Conservation (phyloP, 2,797 vertebrate species). For the Chaetophractus vellerosus region DNA sequence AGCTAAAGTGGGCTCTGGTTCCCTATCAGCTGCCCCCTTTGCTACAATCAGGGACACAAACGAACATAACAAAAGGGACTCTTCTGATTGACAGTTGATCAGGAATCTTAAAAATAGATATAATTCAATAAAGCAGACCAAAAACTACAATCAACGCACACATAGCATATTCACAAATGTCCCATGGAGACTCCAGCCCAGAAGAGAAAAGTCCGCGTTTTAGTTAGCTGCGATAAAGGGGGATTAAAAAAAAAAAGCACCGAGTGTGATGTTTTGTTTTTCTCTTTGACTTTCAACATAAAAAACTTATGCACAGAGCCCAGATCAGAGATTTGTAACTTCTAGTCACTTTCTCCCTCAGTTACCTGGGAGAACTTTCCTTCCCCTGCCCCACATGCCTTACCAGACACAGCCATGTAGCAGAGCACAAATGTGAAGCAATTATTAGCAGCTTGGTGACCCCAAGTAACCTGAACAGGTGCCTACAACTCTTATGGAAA, state of each 20-base stretch:
- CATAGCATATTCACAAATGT: not conserved
- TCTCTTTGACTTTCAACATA: not conserved
- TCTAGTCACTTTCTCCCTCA: not conserved
- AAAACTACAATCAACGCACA: not conserved
- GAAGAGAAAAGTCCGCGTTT: conserved; percentile 51
- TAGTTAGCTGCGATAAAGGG: conserved; percentile 58
- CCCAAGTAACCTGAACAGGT: conserved; percentile 84
- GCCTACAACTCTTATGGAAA: conserved; percentile 71
- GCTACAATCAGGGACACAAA: not conserved
- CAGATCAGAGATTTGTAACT: conserved; percentile 42
- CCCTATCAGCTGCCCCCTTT: conserved; percentile 15
- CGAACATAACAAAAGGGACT: conserved; percentile 31
- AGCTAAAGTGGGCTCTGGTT: conserved; percentile 34
- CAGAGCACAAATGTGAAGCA: conserved; percentile 38
- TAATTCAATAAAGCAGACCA: conserved; percentile 18
- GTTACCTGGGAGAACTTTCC: not conserved
- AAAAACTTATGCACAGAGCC: not conserved
- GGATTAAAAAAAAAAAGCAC: conserved; percentile 68
- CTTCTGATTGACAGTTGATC: conserved; percentile 42
- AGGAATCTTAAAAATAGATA: conserved; percentile 55
- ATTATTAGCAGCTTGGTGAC: conserved; percentile 62
- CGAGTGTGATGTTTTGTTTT: not conserved
- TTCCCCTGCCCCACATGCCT: not conserved
- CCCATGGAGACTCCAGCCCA: not conserved
- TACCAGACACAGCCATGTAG: conserved; percentile 42